Evolutionary conservation across 2,797 vertebrate species (phyloP), one percentile per base, ranked within the genome.

Genomic region (Dermochelys coriacea): DNA sequence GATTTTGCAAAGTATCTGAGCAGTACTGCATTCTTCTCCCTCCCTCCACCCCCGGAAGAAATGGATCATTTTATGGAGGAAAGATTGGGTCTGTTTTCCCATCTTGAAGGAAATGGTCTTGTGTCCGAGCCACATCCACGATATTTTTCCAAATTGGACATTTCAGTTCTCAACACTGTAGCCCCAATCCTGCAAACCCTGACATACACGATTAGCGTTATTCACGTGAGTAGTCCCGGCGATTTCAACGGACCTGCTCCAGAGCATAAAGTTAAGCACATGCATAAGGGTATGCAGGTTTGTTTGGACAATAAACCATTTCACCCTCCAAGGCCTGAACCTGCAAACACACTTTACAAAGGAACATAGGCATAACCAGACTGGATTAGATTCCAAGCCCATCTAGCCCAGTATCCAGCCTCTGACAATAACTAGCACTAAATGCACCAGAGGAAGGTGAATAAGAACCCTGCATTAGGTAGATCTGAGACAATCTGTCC

Each of bases 111-210:
- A 77, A 15, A 49, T 16, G 74, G 45, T 9, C 25, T 49, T 15
- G 27, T 29, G 27, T 49, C 45, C 14, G 12, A 29, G 45, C 45
- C 27, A 77, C 77, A 27, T 29, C 41, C 41, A 47, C 1, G 8
- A 37, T 71, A 71, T 25, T 71, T 34, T 71, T 71, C 68, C 74
- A 77, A 18, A 14, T 31, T 45, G 11, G 21, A 47, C 21, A 14
- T 25, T 27, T 47, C 41, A 27, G 23, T 47, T 75, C 41, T 75
- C 41, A 15, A 47, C 50, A 6, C 68, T 34, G 59, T n/a, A 4
- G 57, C 61, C 59, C 2, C 2, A 0, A 1, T 8, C 78, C 34
- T 75, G 6, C 0, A 0, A 25, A 68, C 0, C 15, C 6, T 89
- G 37, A 8, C 29, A 71, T 29, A 61, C 15, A 27, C 0, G 1